Evolutionary conservation across 2,113 vertebrate genomes (phyloP).

Genomic region (Cariama cristata): DNA sequence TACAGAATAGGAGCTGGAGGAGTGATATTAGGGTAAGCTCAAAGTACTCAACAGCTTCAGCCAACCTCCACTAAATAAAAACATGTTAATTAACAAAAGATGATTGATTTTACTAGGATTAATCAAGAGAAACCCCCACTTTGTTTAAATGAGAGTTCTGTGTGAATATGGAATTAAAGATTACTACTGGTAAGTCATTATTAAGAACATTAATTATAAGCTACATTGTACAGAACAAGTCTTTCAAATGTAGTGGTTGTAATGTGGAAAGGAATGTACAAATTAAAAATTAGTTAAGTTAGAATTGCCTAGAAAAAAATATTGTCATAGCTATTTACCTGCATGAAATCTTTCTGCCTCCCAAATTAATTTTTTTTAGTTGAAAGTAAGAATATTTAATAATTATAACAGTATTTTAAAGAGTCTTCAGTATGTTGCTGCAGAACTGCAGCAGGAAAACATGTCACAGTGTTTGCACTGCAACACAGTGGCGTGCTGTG

Average conservation of each 20-base stretch:
- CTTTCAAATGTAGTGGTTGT: background rate
- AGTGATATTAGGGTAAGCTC: background rate
- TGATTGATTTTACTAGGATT: conserved; percentile 7
- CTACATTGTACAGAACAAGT: background rate
- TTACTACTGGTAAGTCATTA: conserved; percentile 33
- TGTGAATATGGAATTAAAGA: conserved; percentile 47
- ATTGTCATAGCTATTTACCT: background rate
- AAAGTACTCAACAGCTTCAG: background rate
- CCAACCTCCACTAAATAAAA: conserved; percentile 20
- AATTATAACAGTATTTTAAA: background rate
- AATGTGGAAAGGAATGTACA: conserved; percentile 23
- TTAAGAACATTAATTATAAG: conserved; percentile 49
- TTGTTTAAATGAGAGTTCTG: conserved; percentile 23
- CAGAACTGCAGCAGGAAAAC: background rate
- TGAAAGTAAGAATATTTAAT: background rate
- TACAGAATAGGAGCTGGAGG: background rate
- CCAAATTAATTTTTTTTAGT: background rate
- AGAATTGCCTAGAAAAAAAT: background rate
- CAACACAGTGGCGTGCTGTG: background rate
- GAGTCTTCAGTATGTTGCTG: background rate
- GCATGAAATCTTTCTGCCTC: background rate
- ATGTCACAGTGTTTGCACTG: background rate
- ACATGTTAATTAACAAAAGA: background rate
- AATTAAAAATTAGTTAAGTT: background rate
- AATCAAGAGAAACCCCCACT: conserved; percentile 28